phyloP scores from a whole-genome alignment of 2,888 invertebrate genomes.

The Monochamus alternatus region DNA sequence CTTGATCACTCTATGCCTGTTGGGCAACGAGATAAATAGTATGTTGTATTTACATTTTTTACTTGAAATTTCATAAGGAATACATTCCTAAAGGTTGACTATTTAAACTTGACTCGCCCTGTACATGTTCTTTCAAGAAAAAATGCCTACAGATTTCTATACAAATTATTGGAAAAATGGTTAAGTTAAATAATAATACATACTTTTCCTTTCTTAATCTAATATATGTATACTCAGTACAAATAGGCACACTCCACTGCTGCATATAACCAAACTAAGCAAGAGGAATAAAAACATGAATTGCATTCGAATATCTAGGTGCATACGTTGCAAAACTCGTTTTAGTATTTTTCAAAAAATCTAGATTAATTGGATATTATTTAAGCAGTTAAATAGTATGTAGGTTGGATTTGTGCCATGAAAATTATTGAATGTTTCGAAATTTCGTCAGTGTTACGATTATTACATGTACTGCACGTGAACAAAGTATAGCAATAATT shows the following conservation, averaged over 20 bases:
- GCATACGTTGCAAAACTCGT: conserved; percentile 29
- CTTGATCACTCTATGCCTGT: too few relatives aligned
- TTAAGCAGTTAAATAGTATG: conserved; percentile 24
- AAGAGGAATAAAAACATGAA: not conserved
- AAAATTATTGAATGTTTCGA: conserved; percentile 35
- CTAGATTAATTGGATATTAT: conserved; percentile 32
- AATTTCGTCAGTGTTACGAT: conserved; percentile 35
- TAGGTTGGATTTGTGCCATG: conserved; percentile 34
- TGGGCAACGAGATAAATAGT: too few relatives aligned
- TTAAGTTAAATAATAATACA: too few relatives aligned
- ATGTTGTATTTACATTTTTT: too few relatives aligned
- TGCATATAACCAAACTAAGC: not conserved
- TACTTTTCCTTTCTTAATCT: too few relatives aligned
- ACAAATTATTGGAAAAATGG: too few relatives aligned
- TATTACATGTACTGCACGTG: conserved; percentile 17
- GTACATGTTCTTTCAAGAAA: too few relatives aligned
- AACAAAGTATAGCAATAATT: conserved; percentile 6
- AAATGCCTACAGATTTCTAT: too few relatives aligned
- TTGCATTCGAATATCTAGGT: conserved; percentile 8
- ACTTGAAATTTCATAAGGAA: too few relatives aligned
- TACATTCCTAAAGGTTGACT: too few relatives aligned
- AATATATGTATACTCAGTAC: too few relatives aligned
- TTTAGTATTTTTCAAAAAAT: conserved; percentile 13
- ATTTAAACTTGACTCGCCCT: too few relatives aligned
- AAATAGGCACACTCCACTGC: not conserved